Evolutionary conservation across 2,113 vertebrate species (phyloP), one percentile per base, ranked within the genome.

Genomic region (Pseudorectes ferrugineus): DNA sequence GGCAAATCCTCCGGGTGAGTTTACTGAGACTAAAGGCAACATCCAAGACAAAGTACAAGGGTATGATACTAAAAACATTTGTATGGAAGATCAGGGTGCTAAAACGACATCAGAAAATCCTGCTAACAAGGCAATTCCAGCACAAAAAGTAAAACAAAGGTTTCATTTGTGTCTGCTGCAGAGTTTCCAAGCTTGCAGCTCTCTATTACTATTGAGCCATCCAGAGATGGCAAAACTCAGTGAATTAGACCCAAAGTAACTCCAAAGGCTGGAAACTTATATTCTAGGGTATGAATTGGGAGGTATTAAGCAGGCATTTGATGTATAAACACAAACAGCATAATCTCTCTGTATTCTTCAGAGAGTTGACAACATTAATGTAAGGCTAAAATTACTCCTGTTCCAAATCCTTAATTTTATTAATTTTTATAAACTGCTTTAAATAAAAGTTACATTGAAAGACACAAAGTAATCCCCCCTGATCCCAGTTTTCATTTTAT

Each of bases 351-450:
- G 45, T 89, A 85, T 96, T 97, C 92, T 95, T 97, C 83, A 91
- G 96, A 96, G 68, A 94, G 81, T 73, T 85, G 36, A 76, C 75
- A 92, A 84, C 88, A 85, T 92, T 97, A 97, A 76, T 46, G 76
- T 94, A 97, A 97, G 95, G 93, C 93, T 95, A 94, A 98, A 98
- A 98, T 97, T 94, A 97, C 95, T 95, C 91, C 40, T 94, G 80
- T 92, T 94, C 48, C 72, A 97, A 98, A 97, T 97, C 94, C 71
- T 71, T 81, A 85, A 85, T 96, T 96, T 96, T 97, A 96, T 97
- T 98, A 96, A 98, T 98, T 98, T 97, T 97, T 89, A 96, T 95
- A 96, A 98, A 98, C n/a, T 95, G 57, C 88, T 97, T 97, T 96
- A 96, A 97, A 77, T 83, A 76, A 96, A 98, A 96, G 86, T 95